Base-by-base conservation (phyloP, 2,113 vertebrate genomes). In the zebrafish (Danio rerio) region DNA sequence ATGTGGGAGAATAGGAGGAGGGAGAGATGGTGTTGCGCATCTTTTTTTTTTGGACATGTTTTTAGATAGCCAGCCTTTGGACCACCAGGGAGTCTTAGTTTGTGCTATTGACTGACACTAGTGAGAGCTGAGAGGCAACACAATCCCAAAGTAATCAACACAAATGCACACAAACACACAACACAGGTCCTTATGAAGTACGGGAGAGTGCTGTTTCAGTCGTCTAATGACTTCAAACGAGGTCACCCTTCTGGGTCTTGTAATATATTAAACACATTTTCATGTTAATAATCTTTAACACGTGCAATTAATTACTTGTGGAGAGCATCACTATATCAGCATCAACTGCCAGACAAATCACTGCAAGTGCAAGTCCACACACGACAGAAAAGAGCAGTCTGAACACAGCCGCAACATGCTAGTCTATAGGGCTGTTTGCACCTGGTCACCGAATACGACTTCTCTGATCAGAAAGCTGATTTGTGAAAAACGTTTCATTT, bases 151-250 rank as follows among this genome's bases (percentile, higher is more conserved):
- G 74, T 56, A 21, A 82, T 66, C 45, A 73, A 63, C 66, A 78
- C 82, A 78, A 9, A 62, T n/a, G 52, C 66, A 81, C 43, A 85
- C 49, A 72, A 15, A 72, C 40, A 79, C 45, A 84, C 31, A 68
- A 40, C 75, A 63, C 45, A n/a, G 1, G 21, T 47, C 18, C 21
- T 52, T 45, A n/a, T 11, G 7, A 42, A 61, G 49, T 40, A 47
- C 11, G 20, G 62, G 49, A 56, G 63, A 50, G 42, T 47, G 40
- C 78, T 74, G 80, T 63, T 70, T 83, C 66, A 83, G 65, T 31
- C 62, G 45, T 79, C 75, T 86, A 83, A 86, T 59, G n/a, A 55
- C 68, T 53, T 61, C 73, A 69, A 81, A 62, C 71, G 80, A 72
- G 83, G 77, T 78, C 83, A 78, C 10, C 40, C 81, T 52, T 74